Evolutionary conservation across 2,888 invertebrate genomes (phyloP).

Genomic region (Cephus spinipes): DNA sequence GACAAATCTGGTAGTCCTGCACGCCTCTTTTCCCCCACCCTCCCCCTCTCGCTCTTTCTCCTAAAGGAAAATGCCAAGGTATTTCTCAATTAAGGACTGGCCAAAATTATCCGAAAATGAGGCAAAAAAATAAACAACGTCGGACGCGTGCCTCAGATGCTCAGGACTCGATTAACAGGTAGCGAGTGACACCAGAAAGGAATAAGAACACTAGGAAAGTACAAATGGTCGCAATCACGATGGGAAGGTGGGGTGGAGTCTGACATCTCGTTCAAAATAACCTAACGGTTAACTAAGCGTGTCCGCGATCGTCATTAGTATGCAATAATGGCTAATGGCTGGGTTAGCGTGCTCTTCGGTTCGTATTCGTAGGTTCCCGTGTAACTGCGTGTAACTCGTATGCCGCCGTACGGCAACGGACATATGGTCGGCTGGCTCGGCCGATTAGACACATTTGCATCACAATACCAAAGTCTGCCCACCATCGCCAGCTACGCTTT

Average conservation of each 20-base stretch:
- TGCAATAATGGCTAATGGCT: constrained; percentile 56
- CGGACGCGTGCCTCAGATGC: neutral
- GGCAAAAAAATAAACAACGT: neutral
- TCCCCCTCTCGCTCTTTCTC: constrained; percentile 28
- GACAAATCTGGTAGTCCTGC: constrained; percentile 16
- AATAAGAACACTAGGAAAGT: neutral
- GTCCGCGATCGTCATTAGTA: constrained; percentile 54
- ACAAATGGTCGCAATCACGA: neutral
- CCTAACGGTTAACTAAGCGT: constrained; percentile 53
- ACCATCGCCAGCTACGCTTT: constrained; percentile 39
- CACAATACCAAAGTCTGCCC: constrained; percentile 60
- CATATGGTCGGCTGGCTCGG: constrained; percentile 64
- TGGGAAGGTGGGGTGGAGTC: neutral
- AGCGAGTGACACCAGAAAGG: neutral
- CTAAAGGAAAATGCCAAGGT: neutral
- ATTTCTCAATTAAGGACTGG: neutral
- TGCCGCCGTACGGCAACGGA: constrained; percentile 48
- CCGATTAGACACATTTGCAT: constrained; percentile 66
- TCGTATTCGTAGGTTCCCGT: constrained; percentile 8
- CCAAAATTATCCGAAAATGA: neutral
- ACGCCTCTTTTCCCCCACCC: constrained; percentile 32
- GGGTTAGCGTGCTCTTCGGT: constrained; percentile 43
- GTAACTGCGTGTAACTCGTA: neutral
- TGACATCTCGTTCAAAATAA: constrained; percentile 30
- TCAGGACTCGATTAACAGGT: neutral